These are phyloP conservation scores for Bothrops jararaca DNA, from an alignment of 2,113 vertebrate species.

Conservation along the genomic window DNA sequence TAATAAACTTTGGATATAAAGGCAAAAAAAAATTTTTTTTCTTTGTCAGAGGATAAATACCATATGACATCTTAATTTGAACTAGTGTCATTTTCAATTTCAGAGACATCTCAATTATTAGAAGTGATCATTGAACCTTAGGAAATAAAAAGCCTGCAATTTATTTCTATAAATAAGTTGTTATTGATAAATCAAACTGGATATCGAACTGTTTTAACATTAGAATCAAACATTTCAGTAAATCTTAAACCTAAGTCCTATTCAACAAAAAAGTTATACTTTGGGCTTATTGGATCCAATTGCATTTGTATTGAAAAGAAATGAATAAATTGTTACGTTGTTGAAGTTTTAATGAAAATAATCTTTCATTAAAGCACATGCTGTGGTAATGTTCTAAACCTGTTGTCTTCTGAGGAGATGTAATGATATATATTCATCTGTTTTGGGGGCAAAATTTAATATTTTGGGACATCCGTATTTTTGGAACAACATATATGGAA, in stretches of 20 bases:
- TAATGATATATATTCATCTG: background rate
- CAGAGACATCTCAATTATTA: background rate
- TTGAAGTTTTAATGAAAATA: background rate
- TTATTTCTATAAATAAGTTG: background rate
- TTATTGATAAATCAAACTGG: background rate
- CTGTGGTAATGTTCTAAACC: background rate
- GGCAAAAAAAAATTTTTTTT: too few species aligned
- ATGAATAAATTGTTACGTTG: background rate
- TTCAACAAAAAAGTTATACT: background rate
- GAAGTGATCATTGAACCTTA: background rate
- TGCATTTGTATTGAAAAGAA: background rate
- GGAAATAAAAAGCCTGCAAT: background rate
- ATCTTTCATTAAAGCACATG: background rate
- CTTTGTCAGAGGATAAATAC: background rate
- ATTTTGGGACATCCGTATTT: background rate
- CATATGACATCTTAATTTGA: background rate
- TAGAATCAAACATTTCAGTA: background rate
- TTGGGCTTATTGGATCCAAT: background rate
- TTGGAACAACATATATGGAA: background rate
- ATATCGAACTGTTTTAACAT: background rate
- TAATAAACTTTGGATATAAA: conserved; percentile 63
- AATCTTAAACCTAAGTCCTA: background rate
- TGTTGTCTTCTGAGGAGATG: background rate
- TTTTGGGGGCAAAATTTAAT: background rate
- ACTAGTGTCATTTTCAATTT: background rate